A percentile compares a stretch with the other conserved stretches of the same genome.
Evolutionary conservation across 2,888 invertebrate species (phyloP).

Genomic region (Spicauda simplicius): DNA sequence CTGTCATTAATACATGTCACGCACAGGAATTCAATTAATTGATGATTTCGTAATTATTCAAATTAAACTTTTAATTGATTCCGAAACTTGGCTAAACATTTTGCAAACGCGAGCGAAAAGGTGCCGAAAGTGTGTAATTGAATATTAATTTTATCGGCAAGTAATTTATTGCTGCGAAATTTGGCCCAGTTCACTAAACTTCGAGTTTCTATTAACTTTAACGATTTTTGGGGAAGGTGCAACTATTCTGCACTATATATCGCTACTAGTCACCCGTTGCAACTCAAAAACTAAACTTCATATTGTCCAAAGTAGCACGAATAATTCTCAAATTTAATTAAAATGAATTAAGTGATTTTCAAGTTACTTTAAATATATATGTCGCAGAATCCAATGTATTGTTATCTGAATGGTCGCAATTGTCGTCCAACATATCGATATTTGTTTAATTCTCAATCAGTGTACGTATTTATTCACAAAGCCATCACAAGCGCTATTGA

Average conservation of each 20-base stretch:
- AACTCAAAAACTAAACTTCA: too few relatives aligned
- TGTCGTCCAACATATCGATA: too few relatives aligned
- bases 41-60: constrained; percentile 43
- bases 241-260: not conserved
- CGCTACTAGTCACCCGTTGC: too few relatives aligned
- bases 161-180: constrained; percentile 42
- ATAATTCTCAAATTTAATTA: too few relatives aligned
- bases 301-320: too few relatives aligned
- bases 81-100: constrained; percentile 42
- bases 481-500: too few relatives aligned
- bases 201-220: not conserved
- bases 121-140: constrained; percentile 36
- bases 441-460: too few relatives aligned
- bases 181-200: constrained; percentile 7
- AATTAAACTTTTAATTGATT: constrained; percentile 52
- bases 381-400: too few relatives aligned
- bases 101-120: constrained; percentile 28
- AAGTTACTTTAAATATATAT: too few relatives aligned
- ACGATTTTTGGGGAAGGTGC: not conserved
- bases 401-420: too few relatives aligned
- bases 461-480: too few relatives aligned
- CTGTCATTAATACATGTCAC: constrained; percentile 35
- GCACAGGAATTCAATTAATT: constrained; percentile 33
- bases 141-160: constrained; percentile 48
- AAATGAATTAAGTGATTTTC: too few relatives aligned